A percentile compares a stretch with the other conserved stretches of the same genome.
phyloP scores from a whole-genome alignment of 2,797 vertebrate species.

The Rostrhamus sociabilis region DNA sequence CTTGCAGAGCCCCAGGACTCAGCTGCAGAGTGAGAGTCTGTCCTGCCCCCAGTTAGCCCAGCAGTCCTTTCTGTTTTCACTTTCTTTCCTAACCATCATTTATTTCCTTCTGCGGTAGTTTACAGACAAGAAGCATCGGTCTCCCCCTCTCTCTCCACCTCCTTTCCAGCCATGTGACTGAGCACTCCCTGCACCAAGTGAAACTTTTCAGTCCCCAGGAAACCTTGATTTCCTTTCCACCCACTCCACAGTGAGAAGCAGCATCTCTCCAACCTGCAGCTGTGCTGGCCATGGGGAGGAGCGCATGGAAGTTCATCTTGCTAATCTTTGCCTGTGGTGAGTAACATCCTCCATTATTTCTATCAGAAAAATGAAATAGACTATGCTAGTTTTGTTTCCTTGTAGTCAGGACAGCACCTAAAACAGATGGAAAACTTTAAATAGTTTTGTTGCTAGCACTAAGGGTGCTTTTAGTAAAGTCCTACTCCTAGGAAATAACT shows the following conservation, averaged over 20 bases:
- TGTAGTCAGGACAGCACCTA: background rate
- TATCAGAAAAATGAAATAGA: background rate
- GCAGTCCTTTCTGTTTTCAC: background rate
- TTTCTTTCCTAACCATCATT: background rate
- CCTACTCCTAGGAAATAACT: background rate
- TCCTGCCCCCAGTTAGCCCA: background rate
- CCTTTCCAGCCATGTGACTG: conserved; percentile 3
- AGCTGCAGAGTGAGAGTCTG: background rate
- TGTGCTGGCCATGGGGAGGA: conserved; percentile 13
- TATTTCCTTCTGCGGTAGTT: background rate
- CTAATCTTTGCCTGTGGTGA: conserved; percentile 37
- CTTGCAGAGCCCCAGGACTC: background rate
- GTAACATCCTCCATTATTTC: background rate
- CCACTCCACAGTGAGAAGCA: background rate
- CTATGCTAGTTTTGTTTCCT: background rate
- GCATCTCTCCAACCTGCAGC: background rate
- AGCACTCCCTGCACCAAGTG: background rate
- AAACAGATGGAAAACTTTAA: background rate
- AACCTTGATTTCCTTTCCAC: background rate
- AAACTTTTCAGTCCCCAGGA: background rate
- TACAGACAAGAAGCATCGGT: background rate
- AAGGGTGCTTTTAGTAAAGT: background rate
- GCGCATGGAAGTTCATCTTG: background rate
- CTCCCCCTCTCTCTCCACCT: background rate
- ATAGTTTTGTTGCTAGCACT: background rate